Evolutionary conservation across 2,113 vertebrate genomes (phyloP).

Genomic region (Bambusicola thoracicus): DNA sequence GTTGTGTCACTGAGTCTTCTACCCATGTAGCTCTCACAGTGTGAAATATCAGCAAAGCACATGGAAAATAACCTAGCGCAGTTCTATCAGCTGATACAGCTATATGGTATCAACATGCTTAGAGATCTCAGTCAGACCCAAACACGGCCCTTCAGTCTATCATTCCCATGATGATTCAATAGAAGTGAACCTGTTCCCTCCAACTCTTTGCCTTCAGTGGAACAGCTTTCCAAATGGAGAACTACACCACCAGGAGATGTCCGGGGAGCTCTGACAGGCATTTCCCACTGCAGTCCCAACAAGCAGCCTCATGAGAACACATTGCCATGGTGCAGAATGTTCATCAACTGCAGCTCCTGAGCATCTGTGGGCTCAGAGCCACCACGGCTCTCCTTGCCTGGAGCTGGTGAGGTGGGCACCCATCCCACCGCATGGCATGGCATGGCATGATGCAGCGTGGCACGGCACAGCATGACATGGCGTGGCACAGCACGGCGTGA

Average conservation of each 20-base stretch:
- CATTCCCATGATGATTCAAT: not conserved
- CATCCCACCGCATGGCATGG: not conserved
- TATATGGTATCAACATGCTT: not conserved
- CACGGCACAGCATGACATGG: not conserved
- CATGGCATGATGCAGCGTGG: not conserved
- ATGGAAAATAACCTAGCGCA: not conserved
- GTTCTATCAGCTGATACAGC: not conserved
- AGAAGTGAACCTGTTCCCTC: not conserved
- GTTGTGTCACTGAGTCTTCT: not conserved
- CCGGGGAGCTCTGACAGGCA: not conserved
- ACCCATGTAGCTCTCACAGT: not conserved
- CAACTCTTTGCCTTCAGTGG: not conserved
- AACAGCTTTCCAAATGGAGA: not conserved
- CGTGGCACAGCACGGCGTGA: not conserved
- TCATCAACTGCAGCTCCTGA: fast-evolving
- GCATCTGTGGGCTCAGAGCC: not conserved
- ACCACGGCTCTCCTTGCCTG: fast-evolving
- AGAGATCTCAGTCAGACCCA: not conserved
- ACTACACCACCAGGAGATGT: not conserved
- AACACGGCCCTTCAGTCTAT: not conserved
- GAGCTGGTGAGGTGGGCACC: fast-evolving
- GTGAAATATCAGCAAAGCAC: not conserved
- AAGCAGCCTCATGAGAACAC: not conserved
- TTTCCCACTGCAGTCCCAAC: not conserved
- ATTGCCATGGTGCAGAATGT: not conserved